Conservation (phyloP, 1,140 invertebrate genomes). For the Probaryconus sp. region DNA sequence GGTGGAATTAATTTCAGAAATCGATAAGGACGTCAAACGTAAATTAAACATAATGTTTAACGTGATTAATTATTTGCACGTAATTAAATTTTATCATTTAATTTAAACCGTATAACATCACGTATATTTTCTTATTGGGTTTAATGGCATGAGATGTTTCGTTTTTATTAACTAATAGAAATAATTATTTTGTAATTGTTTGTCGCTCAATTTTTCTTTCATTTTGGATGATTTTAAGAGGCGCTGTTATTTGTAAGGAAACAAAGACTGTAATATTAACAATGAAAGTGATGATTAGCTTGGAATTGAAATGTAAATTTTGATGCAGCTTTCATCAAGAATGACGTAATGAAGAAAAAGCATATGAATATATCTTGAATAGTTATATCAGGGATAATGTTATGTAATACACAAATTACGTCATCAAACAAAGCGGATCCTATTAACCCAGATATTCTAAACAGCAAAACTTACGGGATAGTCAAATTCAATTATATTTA, state of each 20-base stretch:
- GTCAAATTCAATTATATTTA: conserved; percentile 29
- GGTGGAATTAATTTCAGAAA: no score
- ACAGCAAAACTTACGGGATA: conserved; percentile 29
- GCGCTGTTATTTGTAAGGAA: background rate
- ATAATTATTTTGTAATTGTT: no score
- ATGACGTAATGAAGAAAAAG: conserved; percentile 31
- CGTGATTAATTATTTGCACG: no score
- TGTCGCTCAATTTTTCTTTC: background rate
- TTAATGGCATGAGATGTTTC: no score
- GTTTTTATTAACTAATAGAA: no score
- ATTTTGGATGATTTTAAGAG: background rate
- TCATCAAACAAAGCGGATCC: conserved; percentile 32
- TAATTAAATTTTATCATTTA: no score
- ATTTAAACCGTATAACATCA: no score
- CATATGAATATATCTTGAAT: conserved; percentile 16
- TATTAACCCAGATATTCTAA: conserved; percentile 36
- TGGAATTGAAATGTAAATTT: conserved; percentile 36
- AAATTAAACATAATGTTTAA: no score
- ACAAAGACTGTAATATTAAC: background rate
- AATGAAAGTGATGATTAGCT: conserved; percentile 6
- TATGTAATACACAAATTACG: conserved; percentile 41
- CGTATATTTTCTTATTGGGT: no score
- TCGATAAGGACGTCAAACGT: no score
- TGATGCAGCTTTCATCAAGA: conserved; percentile 4
- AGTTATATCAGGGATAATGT: conserved; percentile 25